These are phyloP conservation scores for Metopia argyrocephala DNA, from an alignment of 2,888 invertebrate species.

Conservation along the genomic window DNA sequence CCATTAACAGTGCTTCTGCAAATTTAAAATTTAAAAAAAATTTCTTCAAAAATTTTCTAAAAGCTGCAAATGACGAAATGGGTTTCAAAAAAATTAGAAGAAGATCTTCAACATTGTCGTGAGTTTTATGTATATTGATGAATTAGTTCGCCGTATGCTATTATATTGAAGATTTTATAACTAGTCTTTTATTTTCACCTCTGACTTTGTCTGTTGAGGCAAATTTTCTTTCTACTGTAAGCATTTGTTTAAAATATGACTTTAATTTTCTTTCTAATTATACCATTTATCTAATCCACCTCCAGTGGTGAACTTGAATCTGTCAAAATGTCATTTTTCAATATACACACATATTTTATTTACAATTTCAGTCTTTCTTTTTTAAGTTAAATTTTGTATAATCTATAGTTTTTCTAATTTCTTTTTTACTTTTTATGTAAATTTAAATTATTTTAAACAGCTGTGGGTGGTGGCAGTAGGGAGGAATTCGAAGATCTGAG, in stretches of 20 bases:
- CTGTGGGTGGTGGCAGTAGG: conserved; percentile 82
- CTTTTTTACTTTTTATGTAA: neutral
- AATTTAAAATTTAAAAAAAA: too few species aligned
- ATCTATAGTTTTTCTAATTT: conserved; percentile 31
- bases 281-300: conserved; percentile 9
- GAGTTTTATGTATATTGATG: too few species aligned
- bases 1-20: too few species aligned
- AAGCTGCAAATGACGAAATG: too few species aligned
- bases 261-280: conserved; percentile 18
- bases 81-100: too few species aligned
- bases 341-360: conserved; percentile 48
- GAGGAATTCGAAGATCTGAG: conserved; percentile 83
- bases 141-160: too few species aligned
- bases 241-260: conserved; percentile 24
- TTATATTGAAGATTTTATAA: too few species aligned
- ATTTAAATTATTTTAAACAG: conserved; percentile 71
- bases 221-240: neutral
- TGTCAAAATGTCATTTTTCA: conserved; percentile 45
- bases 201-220: neutral
- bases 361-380: conserved; percentile 62
- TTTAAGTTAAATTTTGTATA: conserved; percentile 42
- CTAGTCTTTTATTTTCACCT: neutral
- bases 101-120: too few species aligned
- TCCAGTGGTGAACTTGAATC: conserved; percentile 7
- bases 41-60: too few species aligned